These are phyloP conservation scores for Oceanodroma tethys DNA, from an alignment of 2,113 vertebrate species.

Conservation along the genomic window DNA sequence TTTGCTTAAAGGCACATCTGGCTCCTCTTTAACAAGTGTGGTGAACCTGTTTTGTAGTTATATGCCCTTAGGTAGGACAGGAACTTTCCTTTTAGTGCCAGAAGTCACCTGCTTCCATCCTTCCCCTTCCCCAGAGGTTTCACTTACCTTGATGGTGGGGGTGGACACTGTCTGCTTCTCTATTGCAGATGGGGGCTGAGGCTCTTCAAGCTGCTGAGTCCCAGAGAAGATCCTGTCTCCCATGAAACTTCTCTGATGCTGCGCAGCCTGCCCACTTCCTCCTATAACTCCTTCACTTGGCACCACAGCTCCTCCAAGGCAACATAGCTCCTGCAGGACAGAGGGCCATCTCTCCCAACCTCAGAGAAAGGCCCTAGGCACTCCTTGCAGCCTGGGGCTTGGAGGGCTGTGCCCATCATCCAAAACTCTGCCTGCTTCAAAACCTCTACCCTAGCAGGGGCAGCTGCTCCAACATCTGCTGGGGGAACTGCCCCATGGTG, in stretches of 20 bases:
- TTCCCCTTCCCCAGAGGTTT: not conserved
- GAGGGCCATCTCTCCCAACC: not conserved
- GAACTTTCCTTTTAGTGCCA: not conserved
- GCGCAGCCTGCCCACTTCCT: not conserved
- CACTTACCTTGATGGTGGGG: not conserved
- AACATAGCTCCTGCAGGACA: not conserved
- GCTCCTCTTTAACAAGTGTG: not conserved
- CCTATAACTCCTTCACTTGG: accelerated
- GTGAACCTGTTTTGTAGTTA: not conserved
- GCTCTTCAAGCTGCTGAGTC: not conserved
- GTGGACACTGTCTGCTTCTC: not conserved
- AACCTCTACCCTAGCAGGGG: not conserved
- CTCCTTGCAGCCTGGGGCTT: not conserved
- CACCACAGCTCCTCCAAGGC: not conserved
- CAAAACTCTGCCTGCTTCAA: not conserved
- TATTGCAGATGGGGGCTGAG: accelerated
- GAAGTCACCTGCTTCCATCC: not conserved
- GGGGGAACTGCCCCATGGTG: accelerated
- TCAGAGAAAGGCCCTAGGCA: no score
- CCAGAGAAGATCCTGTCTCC: no score
- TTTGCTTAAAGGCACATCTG: not conserved
- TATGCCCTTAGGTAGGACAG: not conserved
- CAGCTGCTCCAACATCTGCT: not conserved
- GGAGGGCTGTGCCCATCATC: no score
- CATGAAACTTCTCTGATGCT: not conserved